Evolutionary conservation across 2,113 vertebrate genomes (phyloP).

Genomic region (Fulica atra): DNA sequence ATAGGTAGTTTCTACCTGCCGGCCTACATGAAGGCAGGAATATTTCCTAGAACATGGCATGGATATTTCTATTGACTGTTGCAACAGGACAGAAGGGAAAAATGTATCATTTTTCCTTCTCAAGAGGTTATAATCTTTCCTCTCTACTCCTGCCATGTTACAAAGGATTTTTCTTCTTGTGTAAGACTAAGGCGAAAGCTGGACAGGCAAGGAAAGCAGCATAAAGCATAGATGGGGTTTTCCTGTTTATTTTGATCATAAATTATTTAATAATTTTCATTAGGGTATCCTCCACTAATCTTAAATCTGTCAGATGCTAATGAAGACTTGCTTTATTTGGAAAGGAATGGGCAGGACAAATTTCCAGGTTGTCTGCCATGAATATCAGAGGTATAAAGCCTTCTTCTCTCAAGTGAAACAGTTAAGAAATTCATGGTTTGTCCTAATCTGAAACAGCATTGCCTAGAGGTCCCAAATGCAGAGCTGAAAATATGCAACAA

Average conservation of each 20-base stretch:
- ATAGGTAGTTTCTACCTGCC: background rate
- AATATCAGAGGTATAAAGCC: conserved; percentile 49
- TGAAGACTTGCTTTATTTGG: conserved; percentile 8
- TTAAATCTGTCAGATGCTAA: conserved; percentile 18
- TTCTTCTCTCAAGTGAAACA: conserved; percentile 64
- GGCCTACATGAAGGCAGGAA: background rate
- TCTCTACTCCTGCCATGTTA: background rate
- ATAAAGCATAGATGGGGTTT: background rate
- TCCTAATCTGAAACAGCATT: conserved; percentile 73
- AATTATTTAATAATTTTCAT: conserved; percentile 1
- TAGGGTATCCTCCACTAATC: conserved; percentile 1
- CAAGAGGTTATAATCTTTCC: background rate
- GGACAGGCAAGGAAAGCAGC: background rate
- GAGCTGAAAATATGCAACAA: conserved; percentile 58
- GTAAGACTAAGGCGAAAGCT: background rate
- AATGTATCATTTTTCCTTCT: background rate
- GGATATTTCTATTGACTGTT: background rate
- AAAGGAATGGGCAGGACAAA: conserved; percentile 38
- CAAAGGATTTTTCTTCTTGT: background rate
- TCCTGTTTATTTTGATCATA: background rate
- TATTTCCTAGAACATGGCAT: background rate
- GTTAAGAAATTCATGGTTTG: conserved; percentile 50
- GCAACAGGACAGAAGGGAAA: background rate
- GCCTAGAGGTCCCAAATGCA: conserved; percentile 60
- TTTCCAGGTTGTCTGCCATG: conserved; percentile 60